These are phyloP conservation scores for Volucella inflata DNA, from an alignment of 2,888 invertebrate genomes.

Conservation along the genomic window DNA sequence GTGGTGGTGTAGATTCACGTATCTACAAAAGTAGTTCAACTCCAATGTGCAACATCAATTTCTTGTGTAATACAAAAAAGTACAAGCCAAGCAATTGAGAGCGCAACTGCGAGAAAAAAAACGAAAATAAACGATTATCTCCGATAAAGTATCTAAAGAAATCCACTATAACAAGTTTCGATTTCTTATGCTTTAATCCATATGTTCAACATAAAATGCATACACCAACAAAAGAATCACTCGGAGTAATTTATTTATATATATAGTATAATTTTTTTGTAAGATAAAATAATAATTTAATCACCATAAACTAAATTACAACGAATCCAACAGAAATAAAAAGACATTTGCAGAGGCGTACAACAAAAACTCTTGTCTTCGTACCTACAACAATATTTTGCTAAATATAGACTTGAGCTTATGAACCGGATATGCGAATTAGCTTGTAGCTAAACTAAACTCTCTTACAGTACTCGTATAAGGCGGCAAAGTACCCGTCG, in stretches of 20 bases:
- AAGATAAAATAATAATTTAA: conserved; percentile 24
- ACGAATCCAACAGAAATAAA: conserved; percentile 28
- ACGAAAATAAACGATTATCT: conserved; percentile 42
- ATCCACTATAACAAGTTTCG: conserved; percentile 23
- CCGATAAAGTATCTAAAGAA: conserved; percentile 55
- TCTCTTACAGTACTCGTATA: conserved; percentile 66
- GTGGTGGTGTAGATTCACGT: too few relatives aligned
- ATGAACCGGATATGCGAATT: conserved; percentile 75
- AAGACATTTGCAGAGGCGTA: conserved; percentile 62
- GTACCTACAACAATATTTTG: too few relatives aligned
- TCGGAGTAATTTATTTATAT: background rate
- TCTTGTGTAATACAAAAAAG: conserved; percentile 8
- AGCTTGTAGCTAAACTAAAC: conserved; percentile 50
- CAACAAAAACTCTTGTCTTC: conserved; percentile 42
- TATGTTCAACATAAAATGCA: conserved; percentile 47
- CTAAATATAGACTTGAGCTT: conserved; percentile 73
- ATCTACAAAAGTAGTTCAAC: conserved; percentile 69
- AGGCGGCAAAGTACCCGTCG: conserved; percentile 28
- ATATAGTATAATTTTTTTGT: too few relatives aligned
- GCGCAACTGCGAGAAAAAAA: background rate
- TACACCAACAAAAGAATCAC: conserved; percentile 47
- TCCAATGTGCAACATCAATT: conserved; percentile 77
- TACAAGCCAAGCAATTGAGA: conserved; percentile 64
- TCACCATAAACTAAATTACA: conserved; percentile 45
- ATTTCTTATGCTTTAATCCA: conserved; percentile 1